These are phyloP conservation scores for Sebastolobus alascanus DNA, from an alignment of 2,797 vertebrate genomes.

Conservation along the genomic window DNA sequence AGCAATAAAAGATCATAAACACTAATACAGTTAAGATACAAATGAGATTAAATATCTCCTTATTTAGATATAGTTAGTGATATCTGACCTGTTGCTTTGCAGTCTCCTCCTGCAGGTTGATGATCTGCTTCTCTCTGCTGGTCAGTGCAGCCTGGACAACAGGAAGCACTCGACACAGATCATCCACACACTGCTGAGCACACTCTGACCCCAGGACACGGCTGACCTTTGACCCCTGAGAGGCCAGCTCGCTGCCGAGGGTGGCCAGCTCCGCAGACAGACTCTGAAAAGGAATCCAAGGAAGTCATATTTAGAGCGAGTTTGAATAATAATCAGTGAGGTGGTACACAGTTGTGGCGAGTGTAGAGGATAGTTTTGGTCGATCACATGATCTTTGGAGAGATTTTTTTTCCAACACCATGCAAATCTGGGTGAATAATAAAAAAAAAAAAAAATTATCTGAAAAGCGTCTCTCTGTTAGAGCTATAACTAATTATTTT, in stretches of 20 bases:
- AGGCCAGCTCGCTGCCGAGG: slow-evolving; percentile 82
- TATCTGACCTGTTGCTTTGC: slow-evolving; percentile 85
- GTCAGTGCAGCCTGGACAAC: slow-evolving; percentile 75
- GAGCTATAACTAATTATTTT: too few species aligned
- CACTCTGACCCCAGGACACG: slow-evolving; percentile 63
- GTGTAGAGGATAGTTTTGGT: not conserved
- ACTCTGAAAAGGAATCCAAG: slow-evolving; percentile 73
- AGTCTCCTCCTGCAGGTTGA: slow-evolving; percentile 79
- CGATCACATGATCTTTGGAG: not conserved
- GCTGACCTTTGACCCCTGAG: slow-evolving; percentile 83
- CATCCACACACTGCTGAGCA: slow-evolving; percentile 81
- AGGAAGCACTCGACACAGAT: slow-evolving; percentile 78
- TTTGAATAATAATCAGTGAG: not conserved
- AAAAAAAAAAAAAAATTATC: too few species aligned
- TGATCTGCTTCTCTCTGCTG: slow-evolving; percentile 82
- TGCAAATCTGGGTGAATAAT: too few species aligned
- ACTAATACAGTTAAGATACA: not conserved
- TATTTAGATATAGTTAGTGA: not conserved
- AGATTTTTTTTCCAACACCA: too few species aligned
- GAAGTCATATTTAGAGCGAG: not conserved
- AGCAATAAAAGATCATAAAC: not conserved
- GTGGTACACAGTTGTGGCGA: too few species aligned
- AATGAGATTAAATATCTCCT: not conserved
- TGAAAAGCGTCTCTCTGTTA: too few species aligned
- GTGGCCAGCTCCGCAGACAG: slow-evolving; percentile 85